These are phyloP conservation scores for Phyllostomus discolor DNA, from an alignment of 2,113 vertebrate species.

Conservation along the genomic window DNA sequence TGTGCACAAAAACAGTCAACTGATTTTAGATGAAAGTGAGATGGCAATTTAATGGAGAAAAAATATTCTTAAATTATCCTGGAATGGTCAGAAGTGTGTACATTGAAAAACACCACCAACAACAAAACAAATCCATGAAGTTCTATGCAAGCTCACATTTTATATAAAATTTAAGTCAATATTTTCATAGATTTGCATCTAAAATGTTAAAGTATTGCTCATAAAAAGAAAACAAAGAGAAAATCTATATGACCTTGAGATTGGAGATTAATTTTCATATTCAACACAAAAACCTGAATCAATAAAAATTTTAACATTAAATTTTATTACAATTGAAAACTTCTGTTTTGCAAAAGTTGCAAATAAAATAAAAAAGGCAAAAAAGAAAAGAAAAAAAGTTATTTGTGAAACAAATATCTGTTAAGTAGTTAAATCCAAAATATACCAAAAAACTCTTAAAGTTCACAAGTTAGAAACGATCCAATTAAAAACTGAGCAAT, in stretches of 20 bases:
- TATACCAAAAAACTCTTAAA: not conserved
- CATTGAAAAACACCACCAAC: not conserved
- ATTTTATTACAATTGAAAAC: not conserved
- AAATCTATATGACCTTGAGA: not conserved
- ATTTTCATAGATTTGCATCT: not conserved
- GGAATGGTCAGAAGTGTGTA: not conserved
- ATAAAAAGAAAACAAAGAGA: not conserved
- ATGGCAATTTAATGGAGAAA: not conserved
- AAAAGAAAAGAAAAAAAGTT: not conserved
- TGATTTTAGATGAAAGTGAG: not conserved
- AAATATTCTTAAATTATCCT: not conserved
- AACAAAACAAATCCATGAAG: not conserved
- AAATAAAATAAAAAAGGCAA: not conserved
- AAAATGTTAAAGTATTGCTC: not conserved
- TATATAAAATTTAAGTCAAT: not conserved
- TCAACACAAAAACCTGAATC: not conserved
- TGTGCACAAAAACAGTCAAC: not conserved
- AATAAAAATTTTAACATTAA: not conserved
- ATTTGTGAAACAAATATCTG: not conserved
- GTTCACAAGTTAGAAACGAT: not conserved
- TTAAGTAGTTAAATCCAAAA: not conserved
- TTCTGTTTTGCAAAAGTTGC: not conserved
- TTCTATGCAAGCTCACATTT: not conserved
- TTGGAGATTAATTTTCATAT: not conserved
- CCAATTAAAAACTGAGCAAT: not conserved